Evolutionary conservation across 23 tunicate species (phyloP), one percentile per base, ranked within the genome.

Genomic region (Trididemnum miniatum): DNA sequence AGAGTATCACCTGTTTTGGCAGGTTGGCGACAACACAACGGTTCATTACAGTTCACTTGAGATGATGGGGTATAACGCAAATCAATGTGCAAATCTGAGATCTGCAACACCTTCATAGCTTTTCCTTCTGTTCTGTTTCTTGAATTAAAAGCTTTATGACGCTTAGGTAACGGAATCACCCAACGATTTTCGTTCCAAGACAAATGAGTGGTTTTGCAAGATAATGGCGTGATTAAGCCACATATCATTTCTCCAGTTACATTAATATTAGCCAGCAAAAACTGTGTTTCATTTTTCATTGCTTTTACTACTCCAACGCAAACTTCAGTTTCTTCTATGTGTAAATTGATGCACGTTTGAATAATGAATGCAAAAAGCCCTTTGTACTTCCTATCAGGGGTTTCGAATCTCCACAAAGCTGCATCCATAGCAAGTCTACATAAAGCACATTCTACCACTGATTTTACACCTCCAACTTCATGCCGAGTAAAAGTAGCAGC

Each of bases 21-120:
- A 18, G 33, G 32, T 0, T 32, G 34, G 2, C 95, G 82, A 51
- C 98, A 95, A 71, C 98, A 95, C 25, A 95, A 54, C 12, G 98
- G 98, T 25, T 95, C 96, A 0, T 85, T 54, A 65, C 98, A 95
- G 60, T 95, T 85, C 1, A 76, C 81, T 25, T 59, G 26, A 4
- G 88, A 77, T 2, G 88, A 88, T 1, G 85, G 86, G 25, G 65
- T 82, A 54, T 95, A 95, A 33, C 37, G 39, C 29, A 82, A 51
- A 64, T 95, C 98, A 23, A 95, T 78, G 49, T 95, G 98, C 1
- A 95, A 34, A 83, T 95, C 98, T 37, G 98, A 89, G 4, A 95
- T 64, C n/a, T 95, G 98, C 32, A 95, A 51, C 1, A 95, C 95
- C 85, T 78, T 89, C 1, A 83, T 39, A 1, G 88, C 54, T 50